Conservation (phyloP, 2,888 invertebrate species). For the Lochmaea capreae region DNA sequence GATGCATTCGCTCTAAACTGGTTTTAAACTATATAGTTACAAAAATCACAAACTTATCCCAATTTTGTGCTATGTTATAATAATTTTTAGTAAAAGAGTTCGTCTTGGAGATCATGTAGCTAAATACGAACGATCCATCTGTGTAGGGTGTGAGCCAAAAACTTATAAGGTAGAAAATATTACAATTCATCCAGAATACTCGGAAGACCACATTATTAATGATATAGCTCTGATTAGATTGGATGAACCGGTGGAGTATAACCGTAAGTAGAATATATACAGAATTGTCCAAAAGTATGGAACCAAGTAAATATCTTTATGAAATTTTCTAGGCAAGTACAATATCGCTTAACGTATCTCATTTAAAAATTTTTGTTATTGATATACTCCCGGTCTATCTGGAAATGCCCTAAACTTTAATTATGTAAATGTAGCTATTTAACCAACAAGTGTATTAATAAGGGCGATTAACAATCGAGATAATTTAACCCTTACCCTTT, state of each 20-base stretch:
- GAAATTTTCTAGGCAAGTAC: too few relatives aligned
- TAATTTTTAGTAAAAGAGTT: constrained; percentile 50
- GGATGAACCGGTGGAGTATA: constrained; percentile 20
- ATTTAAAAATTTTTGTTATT: too few relatives aligned
- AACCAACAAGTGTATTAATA: too few relatives aligned
- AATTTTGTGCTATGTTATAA: not conserved
- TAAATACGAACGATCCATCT: constrained; percentile 36
- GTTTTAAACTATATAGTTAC: too few relatives aligned
- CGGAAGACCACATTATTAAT: constrained; percentile 41
- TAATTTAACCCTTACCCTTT: too few relatives aligned
- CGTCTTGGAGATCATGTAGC: constrained; percentile 55
- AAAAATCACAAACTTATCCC: not conserved
- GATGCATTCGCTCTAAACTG: too few relatives aligned
- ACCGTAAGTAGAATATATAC: constrained; percentile 36
- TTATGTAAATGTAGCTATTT: too few relatives aligned
- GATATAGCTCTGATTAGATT: constrained; percentile 61
- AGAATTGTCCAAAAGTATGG: not conserved
- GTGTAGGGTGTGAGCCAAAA: constrained; percentile 4
- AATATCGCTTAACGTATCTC: too few relatives aligned
- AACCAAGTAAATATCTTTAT: not conserved
- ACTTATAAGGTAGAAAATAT: constrained; percentile 4
- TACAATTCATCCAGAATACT: constrained; percentile 8
- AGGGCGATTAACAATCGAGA: too few relatives aligned
- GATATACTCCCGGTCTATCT: too few relatives aligned
- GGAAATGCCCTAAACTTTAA: too few relatives aligned